Evolutionary conservation across 2,888 invertebrate species (phyloP), one percentile per base, ranked within the genome.

Genomic region (Alloplasta piceator): DNA sequence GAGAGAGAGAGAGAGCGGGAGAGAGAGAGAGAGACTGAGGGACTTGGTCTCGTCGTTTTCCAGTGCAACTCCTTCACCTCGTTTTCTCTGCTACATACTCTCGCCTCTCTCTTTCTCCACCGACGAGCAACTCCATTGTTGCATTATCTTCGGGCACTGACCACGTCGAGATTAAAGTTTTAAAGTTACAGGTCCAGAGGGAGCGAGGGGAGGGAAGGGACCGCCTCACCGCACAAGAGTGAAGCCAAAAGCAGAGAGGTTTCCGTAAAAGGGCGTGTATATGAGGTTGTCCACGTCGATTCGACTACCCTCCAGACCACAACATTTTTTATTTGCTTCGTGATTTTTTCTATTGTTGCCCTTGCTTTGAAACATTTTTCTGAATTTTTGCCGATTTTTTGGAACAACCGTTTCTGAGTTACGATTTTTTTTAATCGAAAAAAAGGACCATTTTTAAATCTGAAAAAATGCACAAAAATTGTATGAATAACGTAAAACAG

Each of bases 151-250:
- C 86, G 83, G 83, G 76, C 87, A 80, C 84, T 87, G 87, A 87
- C 87, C 86, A 86, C 86, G 86, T 85, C 87, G 86, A 85, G 87
- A 86, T 87, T 89, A 88, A 88, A 87, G 86, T 89, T 89, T 89
- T 86, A 85, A 88, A 87, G 86, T 86, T 85, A 84, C 83, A 84
- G 82, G 26, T 81, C 80, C 82, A 79, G 83, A 82, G 76, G 70
- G 72, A 74, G 70, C 14, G 63, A 74, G 82, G 64, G 56, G 43
- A 50, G 52, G 26, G 26, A 26, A 26, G 26, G 3, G 26, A 26
- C 26, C 26, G 26, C 26, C 26, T 2, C 26, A 26, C 26, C 26
- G 26, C 26, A 26, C 26, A 12, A 52, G 61, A 52, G 43, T 61
- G 50, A 61, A 14, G 58, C 58, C 66, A 70, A 75, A 67, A 74